These are phyloP conservation scores for Abramis brama DNA, from an alignment of 2,113 vertebrate genomes.

Conservation along the genomic window DNA sequence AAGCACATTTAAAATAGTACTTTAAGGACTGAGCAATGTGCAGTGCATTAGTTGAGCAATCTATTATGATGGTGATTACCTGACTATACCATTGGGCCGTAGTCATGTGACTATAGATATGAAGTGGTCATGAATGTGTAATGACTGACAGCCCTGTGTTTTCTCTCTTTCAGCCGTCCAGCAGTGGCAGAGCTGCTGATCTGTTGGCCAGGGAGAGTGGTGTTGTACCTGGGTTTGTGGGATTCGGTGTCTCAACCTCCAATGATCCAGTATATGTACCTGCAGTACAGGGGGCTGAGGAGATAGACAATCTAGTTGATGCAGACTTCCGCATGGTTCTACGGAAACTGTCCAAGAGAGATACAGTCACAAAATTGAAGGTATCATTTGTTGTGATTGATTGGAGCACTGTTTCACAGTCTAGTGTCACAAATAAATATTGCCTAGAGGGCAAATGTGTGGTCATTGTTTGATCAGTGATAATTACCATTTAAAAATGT, in stretches of 20 bases:
- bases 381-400: slow-evolving; percentile 61
- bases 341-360: slow-evolving; percentile 93
- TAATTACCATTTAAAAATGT: background rate
- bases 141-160: background rate
- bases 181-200: slow-evolving; percentile 92
- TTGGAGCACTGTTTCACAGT: background rate
- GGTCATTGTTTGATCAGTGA: background rate
- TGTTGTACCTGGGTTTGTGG: slow-evolving; percentile 91
- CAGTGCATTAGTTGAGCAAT: background rate
- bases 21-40: no score
- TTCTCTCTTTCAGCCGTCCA: slow-evolving; percentile 83
- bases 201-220: slow-evolving; percentile 90
- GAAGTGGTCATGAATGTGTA: background rate
- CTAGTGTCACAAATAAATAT: background rate
- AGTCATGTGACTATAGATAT: background rate
- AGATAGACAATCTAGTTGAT: slow-evolving; percentile 94
- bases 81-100: background rate
- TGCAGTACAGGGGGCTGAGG: slow-evolving; percentile 92
- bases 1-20: no score
- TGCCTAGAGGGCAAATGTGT: background rate
- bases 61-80: background rate
- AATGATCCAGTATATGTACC: slow-evolving; percentile 91
- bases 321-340: slow-evolving; percentile 95
- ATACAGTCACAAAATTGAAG: slow-evolving; percentile 92
- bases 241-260: slow-evolving; percentile 84